Conservation (phyloP, 2,797 vertebrate genomes). For the Sebastes hubbsi region DNA sequence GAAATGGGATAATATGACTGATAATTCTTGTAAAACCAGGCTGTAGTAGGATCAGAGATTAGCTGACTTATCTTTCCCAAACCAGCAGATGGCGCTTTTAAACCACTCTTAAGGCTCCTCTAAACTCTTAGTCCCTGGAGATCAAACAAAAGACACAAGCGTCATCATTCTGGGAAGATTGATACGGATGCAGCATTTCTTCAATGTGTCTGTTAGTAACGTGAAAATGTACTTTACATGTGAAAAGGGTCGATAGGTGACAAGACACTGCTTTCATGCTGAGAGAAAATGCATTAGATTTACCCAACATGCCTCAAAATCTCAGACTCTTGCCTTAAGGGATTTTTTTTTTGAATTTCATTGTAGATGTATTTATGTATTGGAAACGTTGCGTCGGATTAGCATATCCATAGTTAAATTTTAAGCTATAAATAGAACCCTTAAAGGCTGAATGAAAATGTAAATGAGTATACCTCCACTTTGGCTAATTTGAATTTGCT, state of each 20-base stretch:
- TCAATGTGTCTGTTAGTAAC: conserved; percentile 31
- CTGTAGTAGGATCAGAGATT: background rate
- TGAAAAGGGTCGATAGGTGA: conserved; percentile 1
- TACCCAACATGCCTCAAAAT: conserved; percentile 5
- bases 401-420: conserved; percentile 11
- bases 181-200: conserved; percentile 57
- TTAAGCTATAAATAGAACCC: conserved; percentile 20
- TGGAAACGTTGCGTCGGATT: conserved; percentile 20
- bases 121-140: conserved; percentile 49
- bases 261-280: background rate
- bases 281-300: conserved; percentile 3
- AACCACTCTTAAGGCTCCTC: background rate
- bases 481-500: conserved; percentile 51
- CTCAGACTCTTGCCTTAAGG: background rate
- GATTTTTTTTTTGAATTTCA: background rate
- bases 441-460: conserved; percentile 46
- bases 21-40: background rate
- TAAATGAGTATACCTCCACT: conserved; percentile 47
- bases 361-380: conserved; percentile 16
- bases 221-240: conserved; percentile 29
- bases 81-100: conserved; percentile 69
- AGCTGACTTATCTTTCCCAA: background rate
- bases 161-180: conserved; percentile 56
- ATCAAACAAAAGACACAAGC: conserved; percentile 67
- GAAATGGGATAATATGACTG: background rate